Base-by-base conservation (phyloP, 2,113 vertebrate genomes). In the Chunga burmeisteri region DNA sequence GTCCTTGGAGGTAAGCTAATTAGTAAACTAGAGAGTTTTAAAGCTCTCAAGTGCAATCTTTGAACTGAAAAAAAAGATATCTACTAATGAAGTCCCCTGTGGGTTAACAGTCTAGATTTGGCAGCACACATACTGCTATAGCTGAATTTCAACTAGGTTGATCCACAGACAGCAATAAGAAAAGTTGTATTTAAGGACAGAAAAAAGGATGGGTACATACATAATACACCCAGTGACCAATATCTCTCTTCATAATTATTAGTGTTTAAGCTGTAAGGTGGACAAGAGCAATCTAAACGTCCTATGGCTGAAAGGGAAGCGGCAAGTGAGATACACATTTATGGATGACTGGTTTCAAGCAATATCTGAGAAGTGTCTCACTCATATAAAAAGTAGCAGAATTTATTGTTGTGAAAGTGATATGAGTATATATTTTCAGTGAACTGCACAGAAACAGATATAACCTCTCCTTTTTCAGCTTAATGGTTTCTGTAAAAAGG, bases 71-170 rank as follows among this genome's bases (percentile, higher is more conserved):
- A 90, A 93, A 95, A 98, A 98, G 93, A 97, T 96, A 97, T 97
- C 96, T 96, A 92, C 98, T 98, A 98, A 98, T 98, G 98, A 98
- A 98, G 97, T 98, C 98, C 97, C 98, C 73, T 79, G 97, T 94
- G 98, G 74, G 63, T 86, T 96, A 52, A 90, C 86, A 93, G 86
- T 96, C 94, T 94, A 88, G 80, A 94, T 97, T 88, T 97, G 94
- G 93, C 94, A 97, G 95, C 53, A 62, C 63, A 55, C 65, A 47
- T 73, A 88, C 75, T 83, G 68, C 88, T 86, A 47, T 72, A 93
- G 88, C 81, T 97, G 97, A 98, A 97, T 98, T 97, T 97, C 95
- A 98, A 96, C 90, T 81, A 93, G 68, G 63, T 29, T 86, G 81
- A 85, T 92, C 66, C 34, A 91, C 72, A 88, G 84, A 94, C 56